Conservation (phyloP, 2,797 vertebrate species). For the Dicrostonyx torquatus region DNA sequence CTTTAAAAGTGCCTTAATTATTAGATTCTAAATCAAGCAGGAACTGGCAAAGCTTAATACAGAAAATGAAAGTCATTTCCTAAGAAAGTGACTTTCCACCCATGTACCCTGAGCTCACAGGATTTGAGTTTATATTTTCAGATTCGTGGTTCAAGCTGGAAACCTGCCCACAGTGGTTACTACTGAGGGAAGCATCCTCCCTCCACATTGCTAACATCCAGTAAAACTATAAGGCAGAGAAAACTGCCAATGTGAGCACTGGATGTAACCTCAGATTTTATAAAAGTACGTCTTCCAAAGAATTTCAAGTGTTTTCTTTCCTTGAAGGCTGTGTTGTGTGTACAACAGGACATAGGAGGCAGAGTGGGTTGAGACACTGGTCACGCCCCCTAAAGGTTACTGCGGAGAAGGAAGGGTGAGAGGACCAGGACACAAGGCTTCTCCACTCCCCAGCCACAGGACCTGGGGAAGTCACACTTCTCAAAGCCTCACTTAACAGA, state of each 20-base stretch:
- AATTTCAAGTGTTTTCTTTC: background rate
- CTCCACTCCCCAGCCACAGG: background rate
- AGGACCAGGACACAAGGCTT: background rate
- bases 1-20: background rate
- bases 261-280: background rate
- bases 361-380: background rate
- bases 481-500: background rate
- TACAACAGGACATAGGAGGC: background rate
- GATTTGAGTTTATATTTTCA: background rate
- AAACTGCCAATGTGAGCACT: background rate
- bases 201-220: background rate
- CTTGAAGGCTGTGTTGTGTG: background rate
- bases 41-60: background rate
- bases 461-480: background rate
- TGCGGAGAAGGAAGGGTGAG: background rate
- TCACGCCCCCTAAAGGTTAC: background rate
- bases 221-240: background rate
- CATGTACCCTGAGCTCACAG: background rate
- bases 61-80: slow-evolving; percentile 24
- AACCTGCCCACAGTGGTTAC: background rate
- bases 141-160: background rate
- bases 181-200: background rate
- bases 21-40: background rate
- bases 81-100: background rate
- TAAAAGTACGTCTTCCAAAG: background rate